Evolutionary conservation across 1,140 invertebrate genomes (phyloP), one percentile per base, ranked within the genome.

Genomic region (Drosophila rhopaloa): DNA sequence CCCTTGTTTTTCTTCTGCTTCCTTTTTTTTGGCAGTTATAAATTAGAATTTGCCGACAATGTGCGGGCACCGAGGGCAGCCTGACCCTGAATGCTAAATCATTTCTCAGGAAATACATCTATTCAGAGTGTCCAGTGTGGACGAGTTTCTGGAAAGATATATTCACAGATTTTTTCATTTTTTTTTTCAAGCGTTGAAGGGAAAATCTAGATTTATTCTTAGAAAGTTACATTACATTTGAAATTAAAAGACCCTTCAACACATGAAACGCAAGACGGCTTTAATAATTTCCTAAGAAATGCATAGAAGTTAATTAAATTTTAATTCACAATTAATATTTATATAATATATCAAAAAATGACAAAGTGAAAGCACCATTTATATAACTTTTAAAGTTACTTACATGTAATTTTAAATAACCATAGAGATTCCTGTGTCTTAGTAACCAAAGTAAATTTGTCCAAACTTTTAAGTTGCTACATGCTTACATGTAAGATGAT

Each of bases 11-110:
- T 68, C 53, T 50, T 50, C 40, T 58, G 35, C 14, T 71, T 71
- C 40, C 65, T 54, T 65, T 81, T 77, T 88, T 82, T 48, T 83
- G 84, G 51, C 79, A 83, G 76, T 74, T 88, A 89, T 83, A 89
- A 88, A 89, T 88, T 83, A 77, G 80, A 58, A 61, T 51, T 59
- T 46, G 53, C 67, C 63, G 55, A 46, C 55, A 50, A 57, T 73
- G 37, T 67, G 57, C 43, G 60, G 65, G 60, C 24, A 43, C 16
- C n/a, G 5, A 7, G 29, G 8, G 2, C 38, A 11, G 10, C 13
- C 19, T 14, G 38, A n/a, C 43, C 44, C 43, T 75, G 71, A 48
- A 50, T 13, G 40, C 57, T 10, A 56, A 73, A 47, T 81, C 73
- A 81, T 82, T 88, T 61, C 56, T 50, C 43, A 29, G 68, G 44